Conservation (phyloP, 2,113 vertebrate species). For the Manacus vitellinus region DNA sequence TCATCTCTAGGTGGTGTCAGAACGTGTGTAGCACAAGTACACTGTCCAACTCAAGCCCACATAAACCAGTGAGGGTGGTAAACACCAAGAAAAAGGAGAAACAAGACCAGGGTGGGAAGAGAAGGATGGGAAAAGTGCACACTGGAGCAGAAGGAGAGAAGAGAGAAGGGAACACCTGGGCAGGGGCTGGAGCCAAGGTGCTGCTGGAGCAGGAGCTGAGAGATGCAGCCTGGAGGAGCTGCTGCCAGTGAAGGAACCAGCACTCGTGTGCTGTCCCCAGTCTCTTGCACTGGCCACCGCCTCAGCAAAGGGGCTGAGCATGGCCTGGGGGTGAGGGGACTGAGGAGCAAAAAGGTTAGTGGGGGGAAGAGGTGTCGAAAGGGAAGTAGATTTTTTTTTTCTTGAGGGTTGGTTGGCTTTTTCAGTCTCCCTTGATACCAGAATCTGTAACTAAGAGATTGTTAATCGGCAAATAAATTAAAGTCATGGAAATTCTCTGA, state of each 20-base stretch:
- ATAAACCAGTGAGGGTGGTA: background rate
- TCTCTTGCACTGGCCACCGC: rapidly evolving
- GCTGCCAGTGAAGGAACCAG: background rate
- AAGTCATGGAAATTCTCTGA: background rate
- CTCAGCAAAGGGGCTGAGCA: background rate
- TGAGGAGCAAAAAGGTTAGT: background rate
- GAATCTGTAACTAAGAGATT: background rate
- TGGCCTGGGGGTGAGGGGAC: background rate
- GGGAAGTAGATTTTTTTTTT: background rate
- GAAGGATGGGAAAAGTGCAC: background rate
- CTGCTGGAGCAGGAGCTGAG: background rate
- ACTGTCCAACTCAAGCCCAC: background rate
- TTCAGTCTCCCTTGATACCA: background rate
- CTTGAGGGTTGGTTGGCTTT: background rate
- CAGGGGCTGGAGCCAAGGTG: background rate
- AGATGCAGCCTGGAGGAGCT: background rate
- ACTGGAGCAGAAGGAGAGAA: background rate
- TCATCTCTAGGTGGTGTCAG: no score
- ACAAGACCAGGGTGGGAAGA: background rate
- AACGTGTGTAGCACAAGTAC: background rate
- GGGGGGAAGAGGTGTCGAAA: background rate
- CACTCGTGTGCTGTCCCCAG: background rate
- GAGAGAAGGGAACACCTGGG: background rate
- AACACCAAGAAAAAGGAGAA: background rate
- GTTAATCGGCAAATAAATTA: background rate